Percentiles rank a stretch among this genome's conserved stretches.
Evolutionary conservation across 2,113 vertebrate species (phyloP).

Genomic region (Sarotherodon lohbergeri): DNA sequence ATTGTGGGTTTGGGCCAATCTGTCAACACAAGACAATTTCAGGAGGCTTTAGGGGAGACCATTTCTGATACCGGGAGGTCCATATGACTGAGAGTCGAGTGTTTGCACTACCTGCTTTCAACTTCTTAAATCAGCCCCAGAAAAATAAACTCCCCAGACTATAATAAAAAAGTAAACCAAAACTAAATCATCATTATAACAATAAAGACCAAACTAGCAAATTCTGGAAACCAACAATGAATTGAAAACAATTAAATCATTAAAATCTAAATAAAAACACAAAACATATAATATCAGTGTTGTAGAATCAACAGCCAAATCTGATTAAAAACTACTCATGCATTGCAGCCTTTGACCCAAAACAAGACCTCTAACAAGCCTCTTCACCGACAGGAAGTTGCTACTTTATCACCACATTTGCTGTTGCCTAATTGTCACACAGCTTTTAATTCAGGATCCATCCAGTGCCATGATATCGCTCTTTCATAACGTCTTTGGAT

Average conservation of each 20-base stretch:
- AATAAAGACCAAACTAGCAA: neutral
- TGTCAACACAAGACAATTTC: neutral
- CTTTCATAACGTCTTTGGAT: neutral
- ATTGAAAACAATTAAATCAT: neutral
- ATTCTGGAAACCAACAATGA: fast-evolving
- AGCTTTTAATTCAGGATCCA: neutral
- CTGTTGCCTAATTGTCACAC: neutral
- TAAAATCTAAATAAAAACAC: neutral
- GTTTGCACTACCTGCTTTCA: neutral
- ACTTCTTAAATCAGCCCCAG: neutral
- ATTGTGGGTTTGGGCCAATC: neutral
- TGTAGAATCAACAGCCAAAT: neutral
- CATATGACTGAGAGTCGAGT: neutral
- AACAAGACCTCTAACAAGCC: neutral
- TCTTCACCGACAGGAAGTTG: neutral
- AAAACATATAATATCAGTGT: neutral
- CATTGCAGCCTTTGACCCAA: neutral
- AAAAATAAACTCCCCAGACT: neutral
- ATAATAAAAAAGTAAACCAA: neutral
- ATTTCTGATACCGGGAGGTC: neutral
- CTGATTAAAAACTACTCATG: neutral
- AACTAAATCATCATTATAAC: neutral
- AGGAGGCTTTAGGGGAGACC: neutral
- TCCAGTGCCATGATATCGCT: fast-evolving
- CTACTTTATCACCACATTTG: neutral